Conservation (phyloP, 2,113 vertebrate genomes). For the Ceratotherium simum region DNA sequence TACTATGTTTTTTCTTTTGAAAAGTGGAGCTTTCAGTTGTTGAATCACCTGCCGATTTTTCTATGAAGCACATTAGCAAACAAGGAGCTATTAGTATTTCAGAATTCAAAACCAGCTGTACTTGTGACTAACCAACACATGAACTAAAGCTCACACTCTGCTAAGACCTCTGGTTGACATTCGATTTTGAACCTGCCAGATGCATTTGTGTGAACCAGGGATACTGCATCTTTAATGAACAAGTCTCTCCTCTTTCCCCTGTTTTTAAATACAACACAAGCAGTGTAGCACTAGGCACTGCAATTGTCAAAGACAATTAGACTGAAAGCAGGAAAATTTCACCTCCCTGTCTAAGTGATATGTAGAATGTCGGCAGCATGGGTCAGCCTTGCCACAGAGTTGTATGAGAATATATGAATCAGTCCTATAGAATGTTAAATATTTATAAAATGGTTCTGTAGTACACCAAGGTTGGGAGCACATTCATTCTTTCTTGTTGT, state of each 20-base stretch:
- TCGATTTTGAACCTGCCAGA: constrained; percentile 92
- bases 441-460: constrained; percentile 91
- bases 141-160: constrained; percentile 89
- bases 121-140: constrained; percentile 88
- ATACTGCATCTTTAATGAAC: constrained; percentile 93
- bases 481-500: constrained; percentile 89
- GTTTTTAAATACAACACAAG: constrained; percentile 92
- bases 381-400: constrained; percentile 91
- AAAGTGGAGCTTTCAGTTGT: constrained; percentile 77
- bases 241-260: constrained; percentile 90
- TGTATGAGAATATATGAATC: constrained; percentile 92
- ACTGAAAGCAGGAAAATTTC: constrained; percentile 91
- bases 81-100: constrained; percentile 85
- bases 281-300: constrained; percentile 89
- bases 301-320: constrained; percentile 93
- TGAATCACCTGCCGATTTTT: constrained; percentile 85
- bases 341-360: constrained; percentile 91
- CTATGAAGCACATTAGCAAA: constrained; percentile 87
- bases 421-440: constrained; percentile 92
- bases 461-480: constrained; percentile 90
- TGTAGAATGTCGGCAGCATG: constrained; percentile 91
- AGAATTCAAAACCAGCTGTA: constrained; percentile 87
- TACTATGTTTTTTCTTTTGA: constrained; percentile 76
- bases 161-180: constrained; percentile 92
- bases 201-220: constrained; percentile 90